Evolutionary conservation across 2,888 invertebrate species (phyloP), one percentile per base, ranked within the genome.

Genomic region (Pristionchus arcanus): DNA sequence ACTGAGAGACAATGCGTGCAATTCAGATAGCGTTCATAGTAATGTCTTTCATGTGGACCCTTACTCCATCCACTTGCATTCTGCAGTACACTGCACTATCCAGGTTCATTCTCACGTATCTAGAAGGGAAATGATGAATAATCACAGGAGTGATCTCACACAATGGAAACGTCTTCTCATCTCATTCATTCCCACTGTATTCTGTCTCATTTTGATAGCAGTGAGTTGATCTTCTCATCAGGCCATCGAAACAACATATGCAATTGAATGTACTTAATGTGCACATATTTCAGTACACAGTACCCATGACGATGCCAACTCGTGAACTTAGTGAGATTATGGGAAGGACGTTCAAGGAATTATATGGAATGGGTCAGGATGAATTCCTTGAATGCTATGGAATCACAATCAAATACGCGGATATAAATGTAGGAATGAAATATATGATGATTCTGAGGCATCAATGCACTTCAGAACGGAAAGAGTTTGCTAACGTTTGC

Each of bases 21-120:
- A 37, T 74, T 25, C 7, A 74, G 74, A 21, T 37, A 21, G 74
- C 74, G 0, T 74, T 74, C 74, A 25, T 37, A 37, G 74, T 74
- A 34, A 74, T 74, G 74, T 74, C 74, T 25, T 74, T 74, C 74
- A 74, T 74, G 74, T 74, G 74, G 74, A 37, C 21, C 16, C 37
- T 74, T 21, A 74, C 74, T 74, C 74, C 74, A 37, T 16, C 74
- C 25, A 74, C 74, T 37, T 19, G 37, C 74, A 74, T 74, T 37
- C 37, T 74, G 21, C 74, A 74, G 21, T 42, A 31, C 74, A 74
- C 37, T 25, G 74, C 37, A 19, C 74, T 74, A 37, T 74, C 74
- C 16, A 74, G 74, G 74, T 74, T 13, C 25, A 11, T 25, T 63
- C 63, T 34, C 34, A 25, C 34, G 31, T 71, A n/a, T n/a, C n/a